phyloP scores from a whole-genome alignment of 2,113 vertebrate species.

The Lophius piscatorius region DNA sequence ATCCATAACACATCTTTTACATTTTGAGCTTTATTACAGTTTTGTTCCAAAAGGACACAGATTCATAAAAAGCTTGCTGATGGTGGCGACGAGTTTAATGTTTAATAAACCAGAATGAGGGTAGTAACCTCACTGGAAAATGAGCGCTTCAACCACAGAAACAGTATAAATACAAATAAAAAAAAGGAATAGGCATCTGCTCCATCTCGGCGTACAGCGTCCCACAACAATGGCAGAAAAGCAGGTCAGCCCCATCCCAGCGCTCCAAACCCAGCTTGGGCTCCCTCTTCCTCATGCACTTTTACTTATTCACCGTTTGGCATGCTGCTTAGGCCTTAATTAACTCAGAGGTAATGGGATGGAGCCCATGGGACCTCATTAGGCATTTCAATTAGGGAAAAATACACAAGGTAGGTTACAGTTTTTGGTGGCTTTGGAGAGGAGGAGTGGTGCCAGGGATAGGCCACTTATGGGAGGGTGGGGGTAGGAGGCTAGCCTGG shows the following conservation, averaged over 20 bases:
- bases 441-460: conserved; percentile 72
- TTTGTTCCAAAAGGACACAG: conserved; percentile 11
- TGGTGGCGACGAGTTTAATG: conserved; percentile 66
- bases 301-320: conserved; percentile 80
- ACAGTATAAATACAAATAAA: conserved; percentile 78
- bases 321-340: conserved; percentile 76
- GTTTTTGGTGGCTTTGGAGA: conserved; percentile 80
- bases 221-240: conserved; percentile 78
- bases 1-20: conserved; percentile 21
- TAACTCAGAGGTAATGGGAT: conserved; percentile 82
- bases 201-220: conserved; percentile 68
- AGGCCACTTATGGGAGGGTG: conserved; percentile 66
- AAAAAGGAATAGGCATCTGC: conserved; percentile 81
- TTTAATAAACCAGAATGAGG: conserved; percentile 79
- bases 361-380: conserved; percentile 85
- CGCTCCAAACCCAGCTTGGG: conserved; percentile 39
- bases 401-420: conserved; percentile 80
- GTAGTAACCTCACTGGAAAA: conserved; percentile 78
- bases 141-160: conserved; percentile 59
- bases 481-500: conserved; percentile 28
- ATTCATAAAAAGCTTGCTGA: conserved; percentile 47
- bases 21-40: conserved; percentile 4
- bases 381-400: conserved; percentile 85
- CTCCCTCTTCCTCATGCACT: conserved; percentile 60
- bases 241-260: conserved; percentile 72